phyloP scores from a whole-genome alignment of 1,140 invertebrate genomes.

The Bombyx mandarina region DNA sequence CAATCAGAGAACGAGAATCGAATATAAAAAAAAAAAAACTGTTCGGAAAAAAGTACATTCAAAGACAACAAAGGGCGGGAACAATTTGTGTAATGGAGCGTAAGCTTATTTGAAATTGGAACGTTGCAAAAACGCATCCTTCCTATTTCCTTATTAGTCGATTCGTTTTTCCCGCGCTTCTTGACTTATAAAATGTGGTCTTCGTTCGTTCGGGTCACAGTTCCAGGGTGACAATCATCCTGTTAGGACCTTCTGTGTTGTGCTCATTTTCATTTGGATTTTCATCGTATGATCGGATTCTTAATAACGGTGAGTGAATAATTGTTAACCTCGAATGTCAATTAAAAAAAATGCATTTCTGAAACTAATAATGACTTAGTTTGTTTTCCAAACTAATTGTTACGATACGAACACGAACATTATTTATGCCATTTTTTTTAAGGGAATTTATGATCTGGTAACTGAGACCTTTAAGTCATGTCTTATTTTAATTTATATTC shows the following conservation, averaged over 20 bases:
- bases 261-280: not conserved
- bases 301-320: too few species aligned
- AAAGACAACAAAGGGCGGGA: conserved; percentile 38
- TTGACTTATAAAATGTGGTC: conserved; percentile 20
- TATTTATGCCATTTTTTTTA: too few species aligned
- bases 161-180: conserved; percentile 35
- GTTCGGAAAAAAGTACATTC: not conserved
- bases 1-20: conserved; percentile 1
- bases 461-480: too few species aligned
- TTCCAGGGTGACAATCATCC: conserved; percentile 31
- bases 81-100: conserved; percentile 46
- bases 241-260: conserved; percentile 14
- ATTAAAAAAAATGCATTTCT: not conserved
- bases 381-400: too few species aligned
- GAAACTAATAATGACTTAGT: not conserved
- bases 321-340: too few species aligned
- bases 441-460: too few species aligned
- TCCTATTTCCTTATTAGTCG: conserved; percentile 46
- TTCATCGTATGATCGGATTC: conserved; percentile 1
- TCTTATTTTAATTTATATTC: too few species aligned
- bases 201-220: conserved; percentile 20
- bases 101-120: conserved; percentile 39
- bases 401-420: too few species aligned
- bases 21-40: conserved; percentile 20
- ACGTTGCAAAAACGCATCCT: conserved; percentile 41